Evolutionary conservation across 2,797 vertebrate genomes (phyloP), one percentile per base, ranked within the genome.

Genomic region (Sitta carolinensis): DNA sequence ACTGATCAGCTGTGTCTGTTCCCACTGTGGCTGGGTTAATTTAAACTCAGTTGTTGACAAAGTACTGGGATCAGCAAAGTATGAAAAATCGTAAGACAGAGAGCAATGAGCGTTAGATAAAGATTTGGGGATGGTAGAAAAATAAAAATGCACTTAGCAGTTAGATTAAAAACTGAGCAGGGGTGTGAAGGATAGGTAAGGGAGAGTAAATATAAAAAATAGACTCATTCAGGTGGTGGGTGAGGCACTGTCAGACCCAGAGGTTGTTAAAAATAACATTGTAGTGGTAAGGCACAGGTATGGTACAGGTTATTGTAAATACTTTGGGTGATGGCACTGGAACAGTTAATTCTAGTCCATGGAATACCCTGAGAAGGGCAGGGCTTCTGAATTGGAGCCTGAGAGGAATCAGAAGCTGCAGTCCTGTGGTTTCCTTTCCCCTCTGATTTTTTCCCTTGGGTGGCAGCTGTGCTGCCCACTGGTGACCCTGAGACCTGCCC

Each of bases 21-120:
- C 76, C 61, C 80, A 82, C 30, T 26, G 79, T 67, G 52, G 16
- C 75, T 84, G 83, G 70, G 63, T 92, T 95, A 83, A 92, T 87
- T 86, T 84, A 63, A 91, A 86, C 77, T 89, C 63, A 42, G 63
- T 14, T 64, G 55, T 79, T 91, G 67, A 84, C 76, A 52, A 50
- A 93, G 8, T 63, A 14, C 29, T 55, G 36, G 36, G 73, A 84
- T 84, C 25, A 16, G 54, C 66, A 89, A 93, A 86, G 69, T 77
- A 66, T 85, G 76, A 86, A 55, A 85, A 73, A 90, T 73, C 40
- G 32, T 66, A 50, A 91, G 58, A 34, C 62, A 63, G 42, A 77
- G 64, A 78, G 48, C 67, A 90, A 0, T 73, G 63, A 66, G n/a
- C 66, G 10, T 69, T 66, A 17, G 40, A 47, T 51, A 61, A 67